Base-by-base conservation (phyloP, 2,888 invertebrate genomes). In the Drosophila acutilabella region DNA sequence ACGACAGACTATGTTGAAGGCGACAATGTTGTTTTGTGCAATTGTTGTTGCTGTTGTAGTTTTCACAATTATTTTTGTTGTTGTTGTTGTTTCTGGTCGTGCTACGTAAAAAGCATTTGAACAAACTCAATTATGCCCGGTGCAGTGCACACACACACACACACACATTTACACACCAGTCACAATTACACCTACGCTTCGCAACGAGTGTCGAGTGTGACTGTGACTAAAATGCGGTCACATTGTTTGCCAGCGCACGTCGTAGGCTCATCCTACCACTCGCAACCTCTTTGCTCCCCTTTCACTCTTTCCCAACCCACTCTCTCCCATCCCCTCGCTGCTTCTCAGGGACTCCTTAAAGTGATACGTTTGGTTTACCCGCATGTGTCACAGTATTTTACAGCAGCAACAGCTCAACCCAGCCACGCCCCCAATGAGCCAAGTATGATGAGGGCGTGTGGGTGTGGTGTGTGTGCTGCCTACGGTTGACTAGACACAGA, bases 151-250 rank as follows among this genome's bases (percentile, higher is more conserved):
- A 82, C 82, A 69, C 71, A 60, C 72, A 57, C 44, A 59, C 51
- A 20, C 4, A 62, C 48, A 41, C 40, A 69, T 6, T 6, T 23
- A 23, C 23, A 23, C 20, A 56, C 23, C 59, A 52, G 50, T 42
- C 53, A 30, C 58, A 60, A 47, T 64, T 56, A 54, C 66, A 66
- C 61, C 76, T 71, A 42, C 56, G 57, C 60, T 56, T 64, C 44
- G 33, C 51, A 64, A 38, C 68, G 53, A 61, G 52, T 67, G 56
- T 68, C 50, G 72, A 73, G 68, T 86, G 83, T 72, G 84, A 88
- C 86, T 87, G 89, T 87, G 87, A 83, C 87, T 89, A 86, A 89
- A 87, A 89, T 89, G 89, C 89, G 87, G 89, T 89, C 87, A 89
- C 81, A 89, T 86, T 89, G 84, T 81, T 86, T 86, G 87, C 81